Evolutionary conservation across 37 sponge, comb jelly and placozoan species (phyloP).

Genomic region (Cliona cf. orientalis): DNA sequence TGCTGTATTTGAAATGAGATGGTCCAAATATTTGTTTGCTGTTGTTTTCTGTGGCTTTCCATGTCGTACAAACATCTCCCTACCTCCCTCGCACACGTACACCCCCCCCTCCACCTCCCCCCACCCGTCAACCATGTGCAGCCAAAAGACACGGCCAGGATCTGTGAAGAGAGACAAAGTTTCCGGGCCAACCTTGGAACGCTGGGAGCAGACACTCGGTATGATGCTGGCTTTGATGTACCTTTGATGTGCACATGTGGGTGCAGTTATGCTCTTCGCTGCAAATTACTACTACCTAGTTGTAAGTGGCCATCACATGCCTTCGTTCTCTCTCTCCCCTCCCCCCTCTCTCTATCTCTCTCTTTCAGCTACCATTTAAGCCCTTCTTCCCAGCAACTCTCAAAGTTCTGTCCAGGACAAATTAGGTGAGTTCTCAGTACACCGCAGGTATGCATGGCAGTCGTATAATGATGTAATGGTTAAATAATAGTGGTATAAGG

Average conservation of each 20-base stretch:
- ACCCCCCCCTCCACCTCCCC: constrained; percentile 2
- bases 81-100: not conserved
- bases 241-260: too few species aligned
- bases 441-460: not conserved
- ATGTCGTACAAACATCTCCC: not conserved
- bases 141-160: constrained; percentile 11
- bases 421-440: constrained; percentile 31
- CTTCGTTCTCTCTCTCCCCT: constrained; percentile 9
- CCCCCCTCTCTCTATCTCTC: constrained; percentile 1
- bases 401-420: constrained; percentile 63
- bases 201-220: constrained; percentile 25
- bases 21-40: too few species aligned
- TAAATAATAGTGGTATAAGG: not conserved
- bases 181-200: constrained; percentile 6
- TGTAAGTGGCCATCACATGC: not conserved
- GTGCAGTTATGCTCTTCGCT: not conserved
- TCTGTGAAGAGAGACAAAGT: not conserved
- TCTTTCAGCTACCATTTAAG: constrained; percentile 53
- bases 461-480: not conserved
- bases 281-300: not conserved
- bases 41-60: too few species aligned
- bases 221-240: too few species aligned
- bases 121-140: not conserved
- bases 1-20: too few species aligned
- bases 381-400: constrained; percentile 13